Conservation (phyloP, 2,113 vertebrate species). For the Leiothrix lutea region DNA sequence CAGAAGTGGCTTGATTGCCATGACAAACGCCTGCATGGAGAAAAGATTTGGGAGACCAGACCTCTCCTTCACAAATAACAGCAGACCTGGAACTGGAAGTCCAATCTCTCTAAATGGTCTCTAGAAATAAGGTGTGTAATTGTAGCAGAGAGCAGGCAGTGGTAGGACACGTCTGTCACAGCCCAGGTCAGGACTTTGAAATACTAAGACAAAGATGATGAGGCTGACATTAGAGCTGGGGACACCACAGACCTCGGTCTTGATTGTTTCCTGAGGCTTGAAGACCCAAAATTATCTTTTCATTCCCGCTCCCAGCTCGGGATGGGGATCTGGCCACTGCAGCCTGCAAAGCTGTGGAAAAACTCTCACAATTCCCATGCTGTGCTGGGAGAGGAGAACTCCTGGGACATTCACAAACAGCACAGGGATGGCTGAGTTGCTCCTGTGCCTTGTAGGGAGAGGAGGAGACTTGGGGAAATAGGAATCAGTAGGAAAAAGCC, state of each 20-base stretch:
- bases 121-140: constrained; percentile 9
- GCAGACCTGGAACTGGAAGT: not conserved
- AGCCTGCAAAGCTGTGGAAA: not conserved
- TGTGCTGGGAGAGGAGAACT: not conserved
- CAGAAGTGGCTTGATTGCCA: constrained; percentile 2
- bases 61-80: constrained; percentile 9
- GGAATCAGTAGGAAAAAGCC: not conserved
- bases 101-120: not conserved
- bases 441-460: not conserved
- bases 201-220: not conserved
- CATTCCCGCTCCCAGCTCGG: not conserved
- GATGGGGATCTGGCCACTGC: not conserved
- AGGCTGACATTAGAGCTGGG: not conserved
- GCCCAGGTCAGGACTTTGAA: not conserved
- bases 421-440: not conserved
- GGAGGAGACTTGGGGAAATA: not conserved
- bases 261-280: not conserved
- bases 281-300: not conserved
- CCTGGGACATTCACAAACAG: not conserved
- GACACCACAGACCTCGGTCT: not conserved
- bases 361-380: not conserved
- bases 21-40: not conserved
- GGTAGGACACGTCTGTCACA: not conserved
- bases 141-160: not conserved
- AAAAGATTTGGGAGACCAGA: not conserved